Evolutionary conservation across 2,888 invertebrate genomes (phyloP).

Genomic region (Notodonta ziczac): DNA sequence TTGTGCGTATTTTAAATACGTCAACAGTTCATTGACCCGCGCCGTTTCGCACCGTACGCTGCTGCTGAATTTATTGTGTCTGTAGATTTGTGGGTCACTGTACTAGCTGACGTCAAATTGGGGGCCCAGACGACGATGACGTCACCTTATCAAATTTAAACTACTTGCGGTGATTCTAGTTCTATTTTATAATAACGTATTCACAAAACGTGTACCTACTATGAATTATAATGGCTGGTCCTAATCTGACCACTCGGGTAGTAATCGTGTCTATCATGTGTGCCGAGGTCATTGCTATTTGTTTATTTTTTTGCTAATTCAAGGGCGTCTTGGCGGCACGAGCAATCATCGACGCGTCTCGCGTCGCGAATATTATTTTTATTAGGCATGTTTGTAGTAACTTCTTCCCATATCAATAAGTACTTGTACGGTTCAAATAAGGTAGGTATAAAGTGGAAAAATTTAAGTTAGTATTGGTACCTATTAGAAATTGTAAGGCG

Average conservation of each 20-base stretch:
- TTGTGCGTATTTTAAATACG: slow-evolving; percentile 82
- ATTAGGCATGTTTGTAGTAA: slow-evolving; percentile 9
- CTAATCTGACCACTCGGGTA: slow-evolving; percentile 74
- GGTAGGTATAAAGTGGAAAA: slow-evolving; percentile 9
- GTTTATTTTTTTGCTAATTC: slow-evolving; percentile 77
- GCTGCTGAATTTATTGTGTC: slow-evolving; percentile 82
- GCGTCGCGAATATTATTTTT: slow-evolving; percentile 32
- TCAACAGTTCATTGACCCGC: slow-evolving; percentile 81
- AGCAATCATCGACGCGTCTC: slow-evolving; percentile 30
- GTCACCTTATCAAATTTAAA: slow-evolving; percentile 71
- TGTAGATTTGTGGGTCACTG: slow-evolving; percentile 84
- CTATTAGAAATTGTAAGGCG: slow-evolving; percentile 37
- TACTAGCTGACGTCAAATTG: slow-evolving; percentile 76
- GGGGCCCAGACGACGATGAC: slow-evolving; percentile 77
- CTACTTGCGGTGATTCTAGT: slow-evolving; percentile 74
- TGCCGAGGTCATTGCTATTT: slow-evolving; percentile 81
- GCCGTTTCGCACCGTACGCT: slow-evolving; percentile 75
- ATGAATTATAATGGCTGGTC: slow-evolving; percentile 73
- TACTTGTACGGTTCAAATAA: slow-evolving; percentile 11
- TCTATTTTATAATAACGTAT: slow-evolving; percentile 66
- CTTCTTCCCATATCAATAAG: neutral
- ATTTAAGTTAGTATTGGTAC: slow-evolving; percentile 5
- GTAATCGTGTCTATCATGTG: slow-evolving; percentile 69
- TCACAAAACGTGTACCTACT: slow-evolving; percentile 70
- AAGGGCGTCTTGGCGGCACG: slow-evolving; percentile 63